Percentiles rank a stretch among this genome's conserved stretches.
phyloP scores from a whole-genome alignment of 1,140 invertebrate species.

The Phymorhynchus buccinoides region DNA sequence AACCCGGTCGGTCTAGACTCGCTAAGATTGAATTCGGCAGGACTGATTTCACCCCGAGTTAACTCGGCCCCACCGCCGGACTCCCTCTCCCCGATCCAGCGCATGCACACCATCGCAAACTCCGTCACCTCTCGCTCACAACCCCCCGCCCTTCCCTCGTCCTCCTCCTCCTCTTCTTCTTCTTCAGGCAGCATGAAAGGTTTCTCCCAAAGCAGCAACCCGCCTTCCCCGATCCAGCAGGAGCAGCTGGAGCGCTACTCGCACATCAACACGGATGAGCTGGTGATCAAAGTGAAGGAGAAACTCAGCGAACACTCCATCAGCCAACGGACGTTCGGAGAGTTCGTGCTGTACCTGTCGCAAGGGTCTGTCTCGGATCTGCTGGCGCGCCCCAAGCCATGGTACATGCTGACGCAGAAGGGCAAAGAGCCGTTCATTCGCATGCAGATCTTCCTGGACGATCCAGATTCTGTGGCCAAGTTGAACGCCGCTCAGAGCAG shows the following conservation, averaged over 20 bases:
- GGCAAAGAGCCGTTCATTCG: slow-evolving; percentile 97
- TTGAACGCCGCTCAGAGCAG: too few species aligned
- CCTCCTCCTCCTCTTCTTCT: slow-evolving; percentile 94
- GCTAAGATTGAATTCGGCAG: too few species aligned
- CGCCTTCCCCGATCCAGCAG: slow-evolving; percentile 90
- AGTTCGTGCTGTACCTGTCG: slow-evolving; percentile 95
- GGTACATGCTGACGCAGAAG: slow-evolving; percentile 99
- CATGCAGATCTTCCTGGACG: slow-evolving; percentile 97
- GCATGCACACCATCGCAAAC: slow-evolving; percentile 98
- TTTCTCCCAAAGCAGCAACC: neutral
- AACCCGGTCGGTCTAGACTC: too few species aligned
- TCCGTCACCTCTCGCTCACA: slow-evolving; percentile 84
- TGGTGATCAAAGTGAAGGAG: slow-evolving; percentile 96
- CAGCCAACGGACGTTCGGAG: slow-evolving; percentile 97
- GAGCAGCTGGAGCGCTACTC: slow-evolving; percentile 99
- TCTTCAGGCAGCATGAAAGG: slow-evolving; percentile 79
- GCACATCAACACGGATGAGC: slow-evolving; percentile 98
- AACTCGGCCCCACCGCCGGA: slow-evolving; percentile 40
- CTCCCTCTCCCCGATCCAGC: slow-evolving; percentile 86
- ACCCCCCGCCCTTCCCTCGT: slow-evolving; percentile 81
- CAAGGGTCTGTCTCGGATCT: slow-evolving; percentile 92
- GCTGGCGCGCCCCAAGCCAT: slow-evolving; percentile 98
- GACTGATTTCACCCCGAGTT: slow-evolving; percentile 65
- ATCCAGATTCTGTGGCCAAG: slow-evolving; percentile 97
- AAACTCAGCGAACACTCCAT: slow-evolving; percentile 98